Evolutionary conservation across 1,140 invertebrate species (phyloP).

Genomic region (Acromyrmex charruanus): DNA sequence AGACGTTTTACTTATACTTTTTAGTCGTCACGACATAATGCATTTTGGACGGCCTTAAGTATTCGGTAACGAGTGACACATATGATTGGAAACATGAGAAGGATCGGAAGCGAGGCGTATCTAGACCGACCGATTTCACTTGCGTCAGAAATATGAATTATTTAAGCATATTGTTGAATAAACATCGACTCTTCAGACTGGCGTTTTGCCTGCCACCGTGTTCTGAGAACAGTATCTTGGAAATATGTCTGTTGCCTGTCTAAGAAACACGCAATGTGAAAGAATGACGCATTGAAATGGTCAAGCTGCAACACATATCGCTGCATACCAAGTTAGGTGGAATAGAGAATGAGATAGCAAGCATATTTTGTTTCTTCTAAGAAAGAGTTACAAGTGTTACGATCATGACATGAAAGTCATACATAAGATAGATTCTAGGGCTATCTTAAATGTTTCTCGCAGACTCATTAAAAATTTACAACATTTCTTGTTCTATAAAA

Average conservation of each 20-base stretch:
- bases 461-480: not conserved
- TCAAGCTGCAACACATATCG: conserved; percentile 39
- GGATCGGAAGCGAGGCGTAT: conserved; percentile 8
- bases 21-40: not conserved
- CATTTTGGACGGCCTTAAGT: conserved; percentile 8
- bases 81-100: not conserved
- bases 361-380: not conserved
- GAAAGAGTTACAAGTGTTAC: not conserved
- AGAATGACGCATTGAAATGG: conserved; percentile 48
- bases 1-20: not conserved
- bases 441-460: not conserved
- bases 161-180: conserved; percentile 56
- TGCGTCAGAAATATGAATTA: conserved; percentile 49
- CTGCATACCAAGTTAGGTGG: conserved; percentile 20
- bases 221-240: conserved; percentile 48
- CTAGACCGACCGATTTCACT: conserved; percentile 32
- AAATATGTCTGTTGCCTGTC: conserved; percentile 57
- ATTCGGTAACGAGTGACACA: conserved; percentile 35
- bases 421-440: not conserved
- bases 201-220: conserved; percentile 14
- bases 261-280: conserved; percentile 44
- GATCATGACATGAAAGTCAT: not conserved
- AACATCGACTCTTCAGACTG: conserved; percentile 26
- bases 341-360: conserved; percentile 1
- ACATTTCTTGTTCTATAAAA: not conserved